Percentiles rank a stretch among this genome's conserved stretches.
These are phyloP conservation scores for Augochlorella aurata DNA, from an alignment of 2,888 invertebrate species.

Conservation along the genomic window DNA sequence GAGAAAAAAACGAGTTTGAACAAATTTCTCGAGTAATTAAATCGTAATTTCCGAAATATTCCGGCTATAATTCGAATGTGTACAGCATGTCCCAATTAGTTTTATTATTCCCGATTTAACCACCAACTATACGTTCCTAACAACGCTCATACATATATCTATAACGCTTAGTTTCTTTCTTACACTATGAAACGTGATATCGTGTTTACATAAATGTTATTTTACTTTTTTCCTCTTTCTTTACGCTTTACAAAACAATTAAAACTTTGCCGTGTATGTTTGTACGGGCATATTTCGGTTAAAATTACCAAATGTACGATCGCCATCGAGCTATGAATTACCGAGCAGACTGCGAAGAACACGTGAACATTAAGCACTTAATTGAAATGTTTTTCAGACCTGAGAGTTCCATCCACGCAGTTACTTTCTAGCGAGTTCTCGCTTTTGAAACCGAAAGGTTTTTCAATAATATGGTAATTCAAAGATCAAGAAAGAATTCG, in stretches of 20 bases:
- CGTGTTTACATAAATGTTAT: neutral
- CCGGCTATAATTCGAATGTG: neutral
- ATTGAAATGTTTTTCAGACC: slow-evolving; percentile 70
- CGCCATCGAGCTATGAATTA: slow-evolving; percentile 61
- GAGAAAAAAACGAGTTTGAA: neutral
- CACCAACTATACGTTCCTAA: neutral
- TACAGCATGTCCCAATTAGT: neutral
- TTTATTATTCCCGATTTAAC: neutral
- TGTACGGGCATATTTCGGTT: slow-evolving; percentile 35
- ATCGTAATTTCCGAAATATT: neutral
- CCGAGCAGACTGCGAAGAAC: slow-evolving; percentile 67
- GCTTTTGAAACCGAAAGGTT: slow-evolving; percentile 45
- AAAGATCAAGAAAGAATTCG: slow-evolving; percentile 60
- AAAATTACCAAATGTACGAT: slow-evolving; percentile 33
- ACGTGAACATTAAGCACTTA: slow-evolving; percentile 72
- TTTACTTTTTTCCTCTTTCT: neutral
- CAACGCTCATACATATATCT: slow-evolving; percentile 1
- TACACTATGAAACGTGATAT: slow-evolving; percentile 20
- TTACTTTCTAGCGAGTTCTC: slow-evolving; percentile 68
- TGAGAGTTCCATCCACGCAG: slow-evolving; percentile 73
- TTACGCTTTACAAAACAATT: slow-evolving; percentile 9
- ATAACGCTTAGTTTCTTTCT: slow-evolving; percentile 1
- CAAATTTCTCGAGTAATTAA: neutral
- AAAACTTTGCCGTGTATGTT: slow-evolving; percentile 3
- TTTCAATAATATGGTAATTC: slow-evolving; percentile 55